A percentile compares a stretch with the other conserved stretches of the same genome.
Conservation (phyloP, 2,113 vertebrate species). For the Actinemys pallida region DNA sequence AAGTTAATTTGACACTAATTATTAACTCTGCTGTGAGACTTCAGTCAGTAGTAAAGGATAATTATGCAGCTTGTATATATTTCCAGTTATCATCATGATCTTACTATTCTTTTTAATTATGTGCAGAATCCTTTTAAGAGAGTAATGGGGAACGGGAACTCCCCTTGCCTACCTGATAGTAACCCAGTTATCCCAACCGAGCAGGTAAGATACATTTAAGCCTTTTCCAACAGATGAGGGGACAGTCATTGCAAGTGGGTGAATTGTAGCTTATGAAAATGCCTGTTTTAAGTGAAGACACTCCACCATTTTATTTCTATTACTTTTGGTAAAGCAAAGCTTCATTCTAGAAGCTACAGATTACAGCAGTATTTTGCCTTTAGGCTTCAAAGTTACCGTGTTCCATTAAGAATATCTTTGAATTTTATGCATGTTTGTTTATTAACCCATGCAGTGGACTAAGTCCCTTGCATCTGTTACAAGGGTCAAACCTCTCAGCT, state of each 20-base stretch:
- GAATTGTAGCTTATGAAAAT: neutral
- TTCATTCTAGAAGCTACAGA: neutral
- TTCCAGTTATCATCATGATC: neutral
- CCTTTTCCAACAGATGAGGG: neutral
- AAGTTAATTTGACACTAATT: neutral
- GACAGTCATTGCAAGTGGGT: neutral
- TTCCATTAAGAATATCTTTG: neutral
- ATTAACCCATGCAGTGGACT: neutral
- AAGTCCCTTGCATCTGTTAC: neutral
- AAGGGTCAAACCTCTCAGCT: neutral
- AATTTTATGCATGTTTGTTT: neutral
- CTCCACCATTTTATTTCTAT: neutral
- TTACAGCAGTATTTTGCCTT: neutral
- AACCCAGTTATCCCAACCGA: neutral
- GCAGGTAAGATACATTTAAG: neutral
- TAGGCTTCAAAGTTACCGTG: neutral
- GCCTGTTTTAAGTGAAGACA: neutral
- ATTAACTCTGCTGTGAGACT: fast-evolving
- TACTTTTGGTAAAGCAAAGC: neutral
- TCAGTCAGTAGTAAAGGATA: neutral
- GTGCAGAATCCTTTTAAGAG: neutral
- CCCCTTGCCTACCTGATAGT: neutral
- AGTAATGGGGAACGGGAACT: neutral
- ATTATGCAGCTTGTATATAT: neutral
- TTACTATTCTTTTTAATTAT: neutral